phyloP scores from a whole-genome alignment of 2,797 vertebrate genomes.

The Gymnopithys bicolor region DNA sequence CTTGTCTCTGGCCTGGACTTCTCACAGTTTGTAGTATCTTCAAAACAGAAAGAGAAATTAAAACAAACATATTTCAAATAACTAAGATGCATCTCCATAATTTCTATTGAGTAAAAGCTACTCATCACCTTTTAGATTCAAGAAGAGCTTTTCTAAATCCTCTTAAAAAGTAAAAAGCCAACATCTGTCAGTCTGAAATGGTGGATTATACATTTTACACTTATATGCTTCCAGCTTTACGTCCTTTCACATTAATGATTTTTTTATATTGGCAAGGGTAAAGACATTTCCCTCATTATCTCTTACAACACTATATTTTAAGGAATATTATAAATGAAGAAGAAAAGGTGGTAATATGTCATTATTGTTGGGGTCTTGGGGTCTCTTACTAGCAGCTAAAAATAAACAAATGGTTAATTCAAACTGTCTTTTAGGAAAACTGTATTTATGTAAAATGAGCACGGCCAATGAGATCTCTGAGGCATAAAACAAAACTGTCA shows the following conservation, averaged over 20 bases:
- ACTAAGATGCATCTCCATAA: not conserved
- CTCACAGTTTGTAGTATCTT: conserved; percentile 95
- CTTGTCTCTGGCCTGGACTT: conserved; percentile 90
- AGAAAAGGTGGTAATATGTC: not conserved
- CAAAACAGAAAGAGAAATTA: conserved; percentile 19
- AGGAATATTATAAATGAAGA: not conserved
- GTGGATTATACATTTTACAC: not conserved
- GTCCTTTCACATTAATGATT: not conserved
- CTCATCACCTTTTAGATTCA: not conserved
- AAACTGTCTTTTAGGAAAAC: not conserved
- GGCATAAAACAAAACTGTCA: not conserved
- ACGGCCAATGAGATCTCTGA: not conserved
- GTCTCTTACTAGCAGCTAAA: not conserved
- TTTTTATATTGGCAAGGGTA: not conserved
- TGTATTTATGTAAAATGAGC: not conserved
- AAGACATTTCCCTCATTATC: not conserved
- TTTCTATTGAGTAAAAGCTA: not conserved
- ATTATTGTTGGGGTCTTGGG: not conserved
- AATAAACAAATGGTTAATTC: not conserved
- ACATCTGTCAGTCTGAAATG: not conserved
- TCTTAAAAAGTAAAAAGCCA: not conserved
- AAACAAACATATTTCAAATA: not conserved
- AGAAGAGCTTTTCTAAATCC: not conserved
- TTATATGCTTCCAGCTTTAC: not conserved
- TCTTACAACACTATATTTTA: not conserved